Base-by-base conservation (phyloP, 2,113 vertebrate genomes). In the Rhabdornis inornatus region DNA sequence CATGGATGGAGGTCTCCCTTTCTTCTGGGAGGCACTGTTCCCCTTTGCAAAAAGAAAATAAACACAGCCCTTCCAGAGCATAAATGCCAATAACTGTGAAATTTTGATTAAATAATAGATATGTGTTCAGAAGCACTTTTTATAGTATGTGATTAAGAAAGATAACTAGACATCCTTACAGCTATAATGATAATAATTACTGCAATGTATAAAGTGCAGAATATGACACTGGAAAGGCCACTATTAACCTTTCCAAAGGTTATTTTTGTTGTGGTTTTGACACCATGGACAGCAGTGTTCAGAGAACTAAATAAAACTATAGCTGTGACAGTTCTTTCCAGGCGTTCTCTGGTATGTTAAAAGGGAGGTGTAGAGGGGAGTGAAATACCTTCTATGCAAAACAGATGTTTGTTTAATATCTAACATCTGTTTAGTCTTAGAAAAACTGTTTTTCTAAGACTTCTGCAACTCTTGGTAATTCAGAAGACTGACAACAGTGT, bases 91-190 rank as follows among this genome's bases (percentile, higher is more conserved):
- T 98, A 98, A 98, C 98, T 98, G 98, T 98, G 98, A 99, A 98
- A 98, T 98, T 99, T 99, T 99, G 99, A 99, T 99, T 99, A 98
- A 99, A 99, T 99, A 99, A 99, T 99, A 99, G 98, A 99, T 99
- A 98, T 99, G 98, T 99, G 99, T 99, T 99, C 98, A 98, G 98
- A 97, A 98, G 98, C 97, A 96, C 97, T 97, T 98, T 98, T 98
- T 98, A 98, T 96, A 98, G 98, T 96, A 97, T 99, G 99, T 98
- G 99, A 99, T 98, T 99, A 99, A 98, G 97, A 97, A 98, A 98
- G 99, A 99, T 99, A 99, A 99, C 98, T 98, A 99, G 98, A 99
- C 98, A 98, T 99, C 98, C 98, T 98, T 98, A 98, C 98, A 98
- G 97, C 98, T 98, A 92, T 99, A 99, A 99, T 99, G 98, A 99